Conservation (phyloP, 2,888 invertebrate genomes). For the Temnothorax ravouxi region DNA sequence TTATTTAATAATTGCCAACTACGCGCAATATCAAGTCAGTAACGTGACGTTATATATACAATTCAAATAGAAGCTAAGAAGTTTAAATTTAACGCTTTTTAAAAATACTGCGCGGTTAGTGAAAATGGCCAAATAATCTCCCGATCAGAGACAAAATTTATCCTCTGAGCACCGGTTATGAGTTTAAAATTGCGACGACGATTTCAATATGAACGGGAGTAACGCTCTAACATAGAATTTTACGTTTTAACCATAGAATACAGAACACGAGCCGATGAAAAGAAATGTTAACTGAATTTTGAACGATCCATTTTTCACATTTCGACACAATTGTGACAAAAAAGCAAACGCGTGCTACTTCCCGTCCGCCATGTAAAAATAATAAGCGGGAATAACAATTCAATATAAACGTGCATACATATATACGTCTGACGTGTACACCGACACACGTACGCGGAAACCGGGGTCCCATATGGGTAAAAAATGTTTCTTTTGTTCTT, state of each 20-base stretch:
- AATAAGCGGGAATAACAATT: slow-evolving; percentile 72
- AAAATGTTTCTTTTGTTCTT: slow-evolving; percentile 71
- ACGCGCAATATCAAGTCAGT: background rate
- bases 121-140: slow-evolving; percentile 26
- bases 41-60: background rate
- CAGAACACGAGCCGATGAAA: slow-evolving; percentile 7
- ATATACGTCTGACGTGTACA: background rate
- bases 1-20: background rate
- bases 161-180: slow-evolving; percentile 52
- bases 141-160: slow-evolving; percentile 49
- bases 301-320: slow-evolving; percentile 29
- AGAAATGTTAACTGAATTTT: slow-evolving; percentile 62
- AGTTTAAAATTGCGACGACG: slow-evolving; percentile 40
- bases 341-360: slow-evolving; percentile 64
- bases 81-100: slow-evolving; percentile 9
- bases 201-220: slow-evolving; percentile 53
- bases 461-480: background rate
- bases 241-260: slow-evolving; percentile 5
- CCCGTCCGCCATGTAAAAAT: slow-evolving; percentile 69
- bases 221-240: slow-evolving; percentile 25
- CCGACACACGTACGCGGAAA: slow-evolving; percentile 29
- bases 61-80: background rate
- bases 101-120: background rate
- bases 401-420: background rate
- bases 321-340: slow-evolving; percentile 58